Evolutionary conservation across 2,797 vertebrate genomes (phyloP).

Genomic region (Sarcoramphus papa): DNA sequence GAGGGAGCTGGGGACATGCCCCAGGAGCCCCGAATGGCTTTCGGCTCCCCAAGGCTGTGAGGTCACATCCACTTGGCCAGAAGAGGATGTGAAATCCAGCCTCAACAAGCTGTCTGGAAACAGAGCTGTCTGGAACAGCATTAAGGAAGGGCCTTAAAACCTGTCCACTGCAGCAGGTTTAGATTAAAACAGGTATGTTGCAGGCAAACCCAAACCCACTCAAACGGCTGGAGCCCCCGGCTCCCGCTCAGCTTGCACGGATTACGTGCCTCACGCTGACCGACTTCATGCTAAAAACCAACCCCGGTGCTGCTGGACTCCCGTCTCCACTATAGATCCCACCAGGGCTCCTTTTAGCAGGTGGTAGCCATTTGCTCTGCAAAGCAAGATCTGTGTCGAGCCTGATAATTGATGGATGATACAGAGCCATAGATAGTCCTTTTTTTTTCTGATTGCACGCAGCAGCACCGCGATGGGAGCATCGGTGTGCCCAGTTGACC

Average conservation of each 20-base stretch:
- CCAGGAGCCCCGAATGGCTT: background rate
- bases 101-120: slow-evolving; percentile 9
- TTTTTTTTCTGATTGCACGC: background rate
- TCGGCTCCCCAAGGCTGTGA: background rate
- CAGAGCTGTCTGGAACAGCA: slow-evolving; percentile 7
- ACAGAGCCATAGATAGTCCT: background rate
- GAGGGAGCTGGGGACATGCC: background rate
- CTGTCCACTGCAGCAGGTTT: slow-evolving; percentile 16
- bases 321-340: background rate
- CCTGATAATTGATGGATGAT: background rate
- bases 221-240: rapidly evolving
- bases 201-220: background rate
- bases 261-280: background rate
- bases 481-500: background rate
- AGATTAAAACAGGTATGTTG: slow-evolving; percentile 33
- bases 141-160: background rate
- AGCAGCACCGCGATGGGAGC: rapidly evolving
- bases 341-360: background rate
- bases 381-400: background rate
- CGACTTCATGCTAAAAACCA: background rate
- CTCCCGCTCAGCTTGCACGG: background rate
- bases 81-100: slow-evolving; percentile 40
- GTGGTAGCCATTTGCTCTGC: background rate
- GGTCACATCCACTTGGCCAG: background rate
- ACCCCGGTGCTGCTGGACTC: background rate